Evolutionary conservation across 1,140 invertebrate species (phyloP), one percentile per base, ranked within the genome.

Genomic region (Hyles vespertilio): DNA sequence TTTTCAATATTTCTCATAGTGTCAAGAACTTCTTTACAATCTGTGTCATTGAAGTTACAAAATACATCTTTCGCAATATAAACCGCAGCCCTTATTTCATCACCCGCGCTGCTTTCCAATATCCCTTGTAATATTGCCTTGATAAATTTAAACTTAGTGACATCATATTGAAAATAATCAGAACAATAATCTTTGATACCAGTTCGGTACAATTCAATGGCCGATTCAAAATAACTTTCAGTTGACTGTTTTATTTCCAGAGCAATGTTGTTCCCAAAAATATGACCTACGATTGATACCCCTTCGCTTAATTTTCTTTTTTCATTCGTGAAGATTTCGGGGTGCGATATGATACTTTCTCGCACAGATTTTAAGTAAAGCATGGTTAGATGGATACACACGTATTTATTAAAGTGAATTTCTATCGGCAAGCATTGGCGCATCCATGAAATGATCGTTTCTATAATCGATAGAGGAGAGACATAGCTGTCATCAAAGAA

Each of bases 221-320:
- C 61, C 5, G 74, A 75, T 22, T 66, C 51, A 51, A 79, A 85
- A 61, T 77, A 83, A 53, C 62, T 68, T 3, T 40, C 32, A 0
- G 59, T 62, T 6, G 83, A 58, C 46, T 83, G 61, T 33, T 65
- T 63, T 5, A 79, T 61, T 60, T 81, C 80, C n/a, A 56, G 48
- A 0, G 70, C 74, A 45, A 85, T 67, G 8, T 74, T 73, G n/a
- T 72, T 69, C 0, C 82, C 79, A 6, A 80, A 78, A 32, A 67
- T 54, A 4, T 59, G 46, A 7, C 79, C 76, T 8, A 82, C 70
- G 3, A 63, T 59, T 12, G 75, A 58, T 40, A 70, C 62, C n/a
- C 67, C 72, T 6, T 77, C 65, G 4, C 52, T 59, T 45, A 43
- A 32, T 48, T 70, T 70, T n/a, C 43, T 36, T 51, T 51, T 56